Conservation (phyloP, 2,888 invertebrate genomes). For the Ornithoptera priamus region DNA sequence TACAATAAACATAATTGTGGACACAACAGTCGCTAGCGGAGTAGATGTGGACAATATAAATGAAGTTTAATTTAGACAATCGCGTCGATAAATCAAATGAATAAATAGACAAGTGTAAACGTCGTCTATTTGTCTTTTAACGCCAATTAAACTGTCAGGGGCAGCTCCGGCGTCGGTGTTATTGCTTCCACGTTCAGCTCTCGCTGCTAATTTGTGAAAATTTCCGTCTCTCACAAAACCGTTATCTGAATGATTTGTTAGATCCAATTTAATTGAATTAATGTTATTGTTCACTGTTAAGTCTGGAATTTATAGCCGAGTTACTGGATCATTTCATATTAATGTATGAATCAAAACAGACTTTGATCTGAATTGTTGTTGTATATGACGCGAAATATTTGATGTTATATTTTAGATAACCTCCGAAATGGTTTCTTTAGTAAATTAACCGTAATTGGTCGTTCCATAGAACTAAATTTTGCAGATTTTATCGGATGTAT, state of each 20-base stretch:
- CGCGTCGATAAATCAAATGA: conserved; percentile 22
- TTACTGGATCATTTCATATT: conserved; percentile 11
- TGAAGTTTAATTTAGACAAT: conserved; percentile 8
- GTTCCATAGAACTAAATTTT: too few relatives aligned
- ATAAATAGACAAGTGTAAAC: conserved; percentile 28
- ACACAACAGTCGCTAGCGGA: not conserved
- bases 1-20: too few relatives aligned
- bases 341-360: conserved; percentile 7
- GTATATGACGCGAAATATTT: too few relatives aligned
- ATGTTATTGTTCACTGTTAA: conserved; percentile 23
- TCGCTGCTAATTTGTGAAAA: conserved; percentile 30
- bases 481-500: too few relatives aligned
- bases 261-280: conserved; percentile 28
- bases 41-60: not conserved
- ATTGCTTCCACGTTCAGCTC: conserved; percentile 22
- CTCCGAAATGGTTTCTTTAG: too few relatives aligned
- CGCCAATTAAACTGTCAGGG: conserved; percentile 31
- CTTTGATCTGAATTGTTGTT: not conserved
- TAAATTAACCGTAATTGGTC: too few relatives aligned
- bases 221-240: conserved; percentile 19
- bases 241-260: conserved; percentile 29
- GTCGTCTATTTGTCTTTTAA: conserved; percentile 31
- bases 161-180: conserved; percentile 20
- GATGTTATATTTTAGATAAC: too few relatives aligned
- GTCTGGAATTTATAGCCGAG: conserved; percentile 14